Evolutionary conservation across 2,797 vertebrate genomes (phyloP), one percentile per base, ranked within the genome.

Genomic region (Brachyrhaphis roseni): DNA sequence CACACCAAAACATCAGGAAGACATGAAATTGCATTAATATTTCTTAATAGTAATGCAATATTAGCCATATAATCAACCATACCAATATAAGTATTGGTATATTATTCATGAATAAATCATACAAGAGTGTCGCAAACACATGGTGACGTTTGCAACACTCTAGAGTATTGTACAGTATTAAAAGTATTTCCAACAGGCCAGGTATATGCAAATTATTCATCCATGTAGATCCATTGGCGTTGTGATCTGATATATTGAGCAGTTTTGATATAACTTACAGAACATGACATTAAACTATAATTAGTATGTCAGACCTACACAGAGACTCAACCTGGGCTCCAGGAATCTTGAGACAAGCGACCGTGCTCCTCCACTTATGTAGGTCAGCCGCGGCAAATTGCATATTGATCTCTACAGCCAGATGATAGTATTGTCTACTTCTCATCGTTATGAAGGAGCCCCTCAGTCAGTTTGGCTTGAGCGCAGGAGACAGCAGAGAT

Each of bases 331-430:
- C 16, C 72, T 4, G 81, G 81, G 85, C 88, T 86, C 85, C 74
- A 68, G 79, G 86, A 90, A 90, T 90, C 87, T 86, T 64, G 68
- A 86, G 79, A 82, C 84, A 78, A 77, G 82, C 57, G 82, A 79
- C 86, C 83, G 78, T 70, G 41, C 84, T 89, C 75, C 59, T 89
- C 86, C 87, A 84, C 89, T 88, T 89, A 91, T 93, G 82, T 91
- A 92, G 92, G 94, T 94, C 93, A 92, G 89, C 91, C 87, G 74
- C 86, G 91, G 91, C 87, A 91, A 92, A 94, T 93, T 92, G 89
- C 82, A 88, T 95, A 95, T 95, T 92, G 94, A 95, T 95, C 90
- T 90, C 76, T 77, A 77, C 70, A 89, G 93, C 92, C 86, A 94
- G 89, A 93, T 93, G 88, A 93, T 94, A 94, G 92, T 93, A 91